Evolutionary conservation across 37 sponge, comb jelly and placozoan species (phyloP), one percentile per base, ranked within the genome.

Genomic region (Petrosia ficiformis): DNA sequence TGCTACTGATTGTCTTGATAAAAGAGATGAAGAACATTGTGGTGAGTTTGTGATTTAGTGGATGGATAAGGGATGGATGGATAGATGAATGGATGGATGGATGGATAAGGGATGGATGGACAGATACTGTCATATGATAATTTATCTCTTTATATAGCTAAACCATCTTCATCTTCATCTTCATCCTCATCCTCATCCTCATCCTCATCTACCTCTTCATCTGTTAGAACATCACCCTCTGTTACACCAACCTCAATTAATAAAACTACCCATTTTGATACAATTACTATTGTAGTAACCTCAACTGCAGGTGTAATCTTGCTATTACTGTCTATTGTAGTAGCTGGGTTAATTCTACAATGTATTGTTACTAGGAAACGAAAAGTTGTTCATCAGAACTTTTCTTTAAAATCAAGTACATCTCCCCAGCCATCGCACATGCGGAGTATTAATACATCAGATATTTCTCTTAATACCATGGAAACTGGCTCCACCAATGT

Each of bases 401-500:
- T 29, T 29, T 61, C 63, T 5, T 26, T 61, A 61, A 61, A 61
- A n/a, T 26, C 63, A 11, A 22, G 63, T 22, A 26, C 63, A 8
- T 61, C 63, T 22, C 63, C 63, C 28, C 63, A 61, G 63, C 22
- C 28, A n/a, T n/a, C n/a, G n/a, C 63, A 61, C 63, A 5, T 61
- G 5, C 28, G 5, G n/a, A n/a, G 25, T 6, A 26, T 26, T 22
- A 26, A 11, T n/a, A 61, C 28, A 6, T 26, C 63, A 24, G 22
- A 11, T 61, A 61, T n/a, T 5, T 61, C 63, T n/a, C 11, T 61
- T n/a, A 61, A 61, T n/a, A 26, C 63, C n/a, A n/a, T 26, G 28
- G 63, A 61, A 11, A 61, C 63, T 61, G 28, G 63, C 63, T 61
- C 63, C 26, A 61, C 63, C 28, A 8, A 11, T 61, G 63, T 61